These are phyloP conservation scores for Eupithecia inturbata DNA, from an alignment of 2,888 invertebrate genomes.

Conservation along the genomic window DNA sequence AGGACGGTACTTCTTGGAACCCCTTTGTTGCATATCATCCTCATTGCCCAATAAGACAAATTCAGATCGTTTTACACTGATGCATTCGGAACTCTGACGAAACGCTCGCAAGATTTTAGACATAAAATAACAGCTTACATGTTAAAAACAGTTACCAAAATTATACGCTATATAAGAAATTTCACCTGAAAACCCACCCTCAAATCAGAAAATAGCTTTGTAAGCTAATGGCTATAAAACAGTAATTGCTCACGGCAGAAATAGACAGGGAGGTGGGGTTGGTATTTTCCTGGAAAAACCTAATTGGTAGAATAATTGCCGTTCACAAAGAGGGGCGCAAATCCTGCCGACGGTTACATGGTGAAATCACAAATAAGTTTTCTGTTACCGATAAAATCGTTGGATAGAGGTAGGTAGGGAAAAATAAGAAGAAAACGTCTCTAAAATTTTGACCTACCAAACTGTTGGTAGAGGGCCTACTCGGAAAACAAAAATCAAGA, in stretches of 20 bases:
- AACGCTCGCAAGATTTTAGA: constrained; percentile 16
- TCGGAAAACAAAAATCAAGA: too few relatives aligned
- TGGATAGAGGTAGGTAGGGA: background rate
- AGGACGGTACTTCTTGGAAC: constrained; percentile 75
- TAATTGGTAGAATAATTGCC: constrained; percentile 32
- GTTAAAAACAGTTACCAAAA: too few relatives aligned
- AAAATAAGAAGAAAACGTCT: background rate
- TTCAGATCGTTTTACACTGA: constrained; percentile 57
- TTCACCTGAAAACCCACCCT: constrained; percentile 10
- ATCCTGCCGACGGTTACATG: constrained; percentile 11
- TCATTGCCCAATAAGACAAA: constrained; percentile 79
- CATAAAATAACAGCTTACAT: background rate
- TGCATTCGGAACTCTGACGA: constrained; percentile 42
- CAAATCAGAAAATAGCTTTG: constrained; percentile 18
- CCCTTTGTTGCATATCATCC: constrained; percentile 79
- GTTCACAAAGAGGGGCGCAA: constrained; percentile 18
- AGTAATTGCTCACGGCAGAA: constrained; percentile 21
- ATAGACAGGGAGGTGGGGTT: constrained; percentile 27
- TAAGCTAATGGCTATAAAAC: constrained; percentile 17
- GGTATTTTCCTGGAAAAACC: constrained; percentile 30
- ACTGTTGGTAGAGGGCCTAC: background rate
- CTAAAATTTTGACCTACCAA: background rate
- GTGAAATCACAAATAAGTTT: constrained; percentile 10
- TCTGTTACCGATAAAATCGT: background rate
- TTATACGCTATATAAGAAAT: background rate